phyloP scores from a whole-genome alignment of 2,113 vertebrate genomes.

The Uria lomvia region DNA sequence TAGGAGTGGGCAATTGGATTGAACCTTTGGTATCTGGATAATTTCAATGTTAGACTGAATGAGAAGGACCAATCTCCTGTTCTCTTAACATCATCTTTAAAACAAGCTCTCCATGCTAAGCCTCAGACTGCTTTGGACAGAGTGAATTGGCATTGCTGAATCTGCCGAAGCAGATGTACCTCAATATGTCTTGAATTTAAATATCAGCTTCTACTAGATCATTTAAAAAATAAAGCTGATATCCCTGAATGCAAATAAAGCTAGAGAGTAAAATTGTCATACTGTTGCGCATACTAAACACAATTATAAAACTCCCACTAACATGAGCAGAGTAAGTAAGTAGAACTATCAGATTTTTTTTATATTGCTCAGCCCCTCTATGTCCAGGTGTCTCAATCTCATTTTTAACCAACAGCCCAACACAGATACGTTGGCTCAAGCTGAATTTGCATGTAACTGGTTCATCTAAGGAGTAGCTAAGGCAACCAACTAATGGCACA shows the following conservation, averaged over 20 bases:
- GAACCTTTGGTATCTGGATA: neutral
- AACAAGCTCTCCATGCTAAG: neutral
- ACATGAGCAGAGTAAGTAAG: neutral
- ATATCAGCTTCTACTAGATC: neutral
- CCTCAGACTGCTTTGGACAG: neutral
- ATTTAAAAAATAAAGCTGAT: neutral
- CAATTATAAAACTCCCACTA: neutral
- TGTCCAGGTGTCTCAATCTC: neutral
- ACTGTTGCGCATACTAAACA: neutral
- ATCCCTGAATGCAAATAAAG: neutral
- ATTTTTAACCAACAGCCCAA: neutral
- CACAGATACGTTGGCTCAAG: neutral
- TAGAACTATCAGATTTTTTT: neutral
- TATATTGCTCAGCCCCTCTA: neutral
- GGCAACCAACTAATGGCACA: neutral
- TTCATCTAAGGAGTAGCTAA: neutral
- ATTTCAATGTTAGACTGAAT: neutral
- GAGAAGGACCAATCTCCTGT: neutral
- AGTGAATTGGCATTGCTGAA: neutral
- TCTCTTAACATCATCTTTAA: neutral
- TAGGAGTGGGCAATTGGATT: rapidly evolving
- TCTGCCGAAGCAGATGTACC: neutral
- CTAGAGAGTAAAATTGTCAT: neutral
- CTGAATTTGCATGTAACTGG: neutral
- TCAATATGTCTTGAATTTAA: neutral